Base-by-base conservation (phyloP, 2,113 vertebrate species). In the Onychostoma macrolepis region DNA sequence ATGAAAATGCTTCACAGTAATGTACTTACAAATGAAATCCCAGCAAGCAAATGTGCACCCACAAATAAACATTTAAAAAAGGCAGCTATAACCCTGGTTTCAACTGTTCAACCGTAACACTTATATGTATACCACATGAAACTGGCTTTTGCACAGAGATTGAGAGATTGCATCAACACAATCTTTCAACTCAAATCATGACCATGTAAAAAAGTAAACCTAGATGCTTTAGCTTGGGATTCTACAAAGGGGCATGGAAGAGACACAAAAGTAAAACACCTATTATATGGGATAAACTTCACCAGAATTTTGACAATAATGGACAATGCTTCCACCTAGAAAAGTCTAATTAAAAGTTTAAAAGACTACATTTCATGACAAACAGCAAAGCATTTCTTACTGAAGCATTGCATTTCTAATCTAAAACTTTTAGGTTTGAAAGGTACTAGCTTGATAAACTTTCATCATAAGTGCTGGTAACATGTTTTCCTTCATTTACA, bases 51-150 rank as follows among this genome's bases (percentile, higher is more conserved):
- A 74, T n/a, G 36, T 74, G 71, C 38, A 43, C 21, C 24, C 24
- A 43, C 71, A 74, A 74, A 74, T 43, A 74, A 74, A 74, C 38
- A 43, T 74, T 74, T 74, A 1, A 43, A 74, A 38, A 43, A 74
- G 38, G 36, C 67, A 36, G 33, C 33, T 69, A 21, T 72, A 72
- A 72, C 69, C 3, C 69, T 41, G 19, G 19, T 24, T 74, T 38
- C 36, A 74, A 24, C 21, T 12, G 21, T 74, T 41, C 21, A 67
- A 15, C 13, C 5, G 0, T 65, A 28, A 65, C n/a, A 13, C 7
- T 63, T 63, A 11, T 33, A 19, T 69, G 8, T 38, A 8, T 67
- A 15, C 17, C 17, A 21, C 69, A 38, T 72, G 10, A 38, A 72
- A 72, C 7, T 38, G 7, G 4, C 36, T 38, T 72, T 72, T 72